phyloP scores from a whole-genome alignment of 35 echinoderm and acorn worm genomes.

The Nesometra sesokonis region DNA sequence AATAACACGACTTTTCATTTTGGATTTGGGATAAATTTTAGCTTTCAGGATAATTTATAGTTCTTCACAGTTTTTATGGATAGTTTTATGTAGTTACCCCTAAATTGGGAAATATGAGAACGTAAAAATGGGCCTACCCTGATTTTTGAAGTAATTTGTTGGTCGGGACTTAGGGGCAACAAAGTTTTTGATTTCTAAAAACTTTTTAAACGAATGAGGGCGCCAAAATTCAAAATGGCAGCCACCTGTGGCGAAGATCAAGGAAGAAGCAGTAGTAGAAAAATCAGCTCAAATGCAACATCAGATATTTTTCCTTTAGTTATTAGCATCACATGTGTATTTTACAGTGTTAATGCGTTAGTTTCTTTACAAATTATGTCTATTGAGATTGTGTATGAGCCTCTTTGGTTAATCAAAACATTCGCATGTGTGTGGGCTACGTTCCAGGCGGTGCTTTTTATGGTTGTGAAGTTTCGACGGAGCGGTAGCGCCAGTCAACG shows the following conservation, averaged over 20 bases:
- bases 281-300: not conserved
- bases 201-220: not conserved
- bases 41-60: too few species aligned
- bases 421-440: not conserved
- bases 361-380: not conserved
- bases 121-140: too few species aligned
- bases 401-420: not conserved
- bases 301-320: not conserved
- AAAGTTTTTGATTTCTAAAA: too few species aligned
- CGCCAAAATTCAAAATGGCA: not conserved
- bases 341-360: not conserved
- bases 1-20: too few species aligned
- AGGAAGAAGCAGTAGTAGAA: not conserved
- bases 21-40: too few species aligned
- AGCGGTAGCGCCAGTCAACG: not conserved
- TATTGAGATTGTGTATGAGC: not conserved
- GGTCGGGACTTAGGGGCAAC: too few species aligned
- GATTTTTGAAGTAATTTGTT: too few species aligned
- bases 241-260: not conserved
- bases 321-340: not conserved
- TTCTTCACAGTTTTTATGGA: too few species aligned
- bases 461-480: not conserved
- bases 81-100: too few species aligned
- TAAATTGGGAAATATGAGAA: too few species aligned
- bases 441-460: not conserved